These are phyloP conservation scores for Drosophila histrio DNA, from an alignment of 2,888 invertebrate species.

Conservation along the genomic window DNA sequence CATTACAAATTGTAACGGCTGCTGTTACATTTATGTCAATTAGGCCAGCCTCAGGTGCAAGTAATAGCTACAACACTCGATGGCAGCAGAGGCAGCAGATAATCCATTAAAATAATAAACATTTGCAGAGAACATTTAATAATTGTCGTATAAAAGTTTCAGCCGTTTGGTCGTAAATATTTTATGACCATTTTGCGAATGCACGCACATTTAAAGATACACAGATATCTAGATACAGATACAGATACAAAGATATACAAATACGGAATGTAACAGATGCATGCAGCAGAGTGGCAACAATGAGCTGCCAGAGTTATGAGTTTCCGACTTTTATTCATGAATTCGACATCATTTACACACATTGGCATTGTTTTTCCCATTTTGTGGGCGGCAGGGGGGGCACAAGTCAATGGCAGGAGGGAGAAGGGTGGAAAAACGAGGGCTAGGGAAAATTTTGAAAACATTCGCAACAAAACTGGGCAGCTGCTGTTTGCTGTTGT, in stretches of 20 bases:
- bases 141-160: conserved; percentile 53
- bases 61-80: conserved; percentile 8
- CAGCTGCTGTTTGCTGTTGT: conserved; percentile 37
- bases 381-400: not conserved
- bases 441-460: conserved; percentile 28
- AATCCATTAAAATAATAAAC: conserved; percentile 42
- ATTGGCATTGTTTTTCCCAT: conserved; percentile 51
- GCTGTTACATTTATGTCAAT: conserved; percentile 29
- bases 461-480: conserved; percentile 33
- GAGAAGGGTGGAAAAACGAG: not conserved
- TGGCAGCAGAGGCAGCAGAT: not conserved
- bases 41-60: conserved; percentile 40
- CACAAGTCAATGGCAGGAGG: not conserved
- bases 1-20: not conserved
- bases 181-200: conserved; percentile 46
- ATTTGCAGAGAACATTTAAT: conserved; percentile 47
- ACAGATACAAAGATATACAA: not conserved
- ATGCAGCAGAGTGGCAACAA: conserved; percentile 39
- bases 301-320: conserved; percentile 53
- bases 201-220: conserved; percentile 27
- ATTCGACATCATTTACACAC: conserved; percentile 63
- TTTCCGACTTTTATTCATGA: conserved; percentile 57
- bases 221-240: not conserved
- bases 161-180: conserved; percentile 47
- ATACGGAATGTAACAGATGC: conserved; percentile 12